phyloP scores from a whole-genome alignment of 1,140 invertebrate species.

The Penaeus vannamei region DNA sequence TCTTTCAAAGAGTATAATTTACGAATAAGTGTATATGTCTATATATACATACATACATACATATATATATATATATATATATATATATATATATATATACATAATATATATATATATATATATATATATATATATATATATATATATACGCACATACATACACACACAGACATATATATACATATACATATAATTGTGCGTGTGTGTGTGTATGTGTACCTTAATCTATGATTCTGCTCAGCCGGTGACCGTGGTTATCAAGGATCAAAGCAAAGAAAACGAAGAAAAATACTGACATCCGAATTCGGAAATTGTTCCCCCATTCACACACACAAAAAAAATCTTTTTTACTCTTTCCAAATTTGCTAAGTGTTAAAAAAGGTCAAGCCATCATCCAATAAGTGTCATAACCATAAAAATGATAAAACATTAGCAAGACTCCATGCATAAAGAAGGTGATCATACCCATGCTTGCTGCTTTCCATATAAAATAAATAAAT shows the following conservation, averaged over 20 bases:
- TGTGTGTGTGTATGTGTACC: too few relatives aligned
- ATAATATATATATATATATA: slow-evolving; percentile 16
- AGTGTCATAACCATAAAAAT: background rate
- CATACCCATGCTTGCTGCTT: slow-evolving; percentile 52
- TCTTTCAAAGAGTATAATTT: too few relatives aligned
- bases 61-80: background rate
- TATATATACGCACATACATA: slow-evolving; percentile 2
- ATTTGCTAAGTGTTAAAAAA: too few relatives aligned
- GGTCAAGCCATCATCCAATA: background rate
- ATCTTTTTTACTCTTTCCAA: too few relatives aligned
- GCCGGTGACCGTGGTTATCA: too few relatives aligned
- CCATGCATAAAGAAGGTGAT: slow-evolving; percentile 35
- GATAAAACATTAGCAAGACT: background rate
- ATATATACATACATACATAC: background rate
- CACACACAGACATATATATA: background rate
- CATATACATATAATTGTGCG: too few relatives aligned
- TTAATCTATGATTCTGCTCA: too few relatives aligned
- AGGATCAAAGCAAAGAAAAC: too few relatives aligned
- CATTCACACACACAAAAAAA: too few relatives aligned
- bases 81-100: background rate
- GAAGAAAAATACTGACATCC: too few relatives aligned
- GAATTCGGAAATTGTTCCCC: too few relatives aligned
- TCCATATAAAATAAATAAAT: slow-evolving; percentile 46
- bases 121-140: slow-evolving; percentile 32
- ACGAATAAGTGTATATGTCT: background rate